Conservation (phyloP, 2,113 vertebrate species). For the Pterophyllum scalare region DNA sequence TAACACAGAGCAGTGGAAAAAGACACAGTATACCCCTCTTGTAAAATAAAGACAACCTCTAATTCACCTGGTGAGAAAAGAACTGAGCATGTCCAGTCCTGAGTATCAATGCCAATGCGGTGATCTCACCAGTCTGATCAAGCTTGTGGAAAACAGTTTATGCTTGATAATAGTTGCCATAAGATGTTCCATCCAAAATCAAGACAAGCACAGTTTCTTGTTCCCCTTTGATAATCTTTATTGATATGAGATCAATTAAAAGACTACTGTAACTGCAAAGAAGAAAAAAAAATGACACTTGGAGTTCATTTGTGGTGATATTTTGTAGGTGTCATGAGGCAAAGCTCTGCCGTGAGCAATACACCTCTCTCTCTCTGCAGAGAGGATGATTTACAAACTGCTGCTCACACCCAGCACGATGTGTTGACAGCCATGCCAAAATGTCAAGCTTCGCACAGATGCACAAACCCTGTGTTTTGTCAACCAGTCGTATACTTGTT, state of each 20-base stretch:
- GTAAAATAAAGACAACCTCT: constrained; percentile 61
- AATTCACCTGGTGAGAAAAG: constrained; percentile 52
- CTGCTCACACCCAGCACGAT: constrained; percentile 58
- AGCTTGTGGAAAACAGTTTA: constrained; percentile 54
- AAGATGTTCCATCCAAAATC: constrained; percentile 20
- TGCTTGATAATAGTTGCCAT: constrained; percentile 7
- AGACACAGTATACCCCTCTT: constrained; percentile 11
- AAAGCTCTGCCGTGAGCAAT: not conserved
- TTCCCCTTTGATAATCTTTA: constrained; percentile 21
- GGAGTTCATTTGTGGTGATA: not conserved
- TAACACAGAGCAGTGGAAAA: constrained; percentile 48
- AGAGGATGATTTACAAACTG: constrained; percentile 72
- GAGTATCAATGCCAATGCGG: constrained; percentile 48
- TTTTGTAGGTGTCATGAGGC: not conserved
- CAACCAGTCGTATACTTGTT: constrained; percentile 73
- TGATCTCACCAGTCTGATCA: constrained; percentile 63
- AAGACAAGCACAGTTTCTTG: constrained; percentile 10
- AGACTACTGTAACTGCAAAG: not conserved
- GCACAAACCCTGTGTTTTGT: constrained; percentile 71
- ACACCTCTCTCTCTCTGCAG: not conserved
- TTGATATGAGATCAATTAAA: constrained; percentile 25
- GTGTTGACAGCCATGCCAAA: constrained; percentile 68
- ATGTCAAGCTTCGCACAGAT: constrained; percentile 49
- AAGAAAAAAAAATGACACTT: not conserved
- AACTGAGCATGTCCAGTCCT: constrained; percentile 66